Percentiles rank a stretch among this genome's conserved stretches.
Conservation (phyloP, 2,113 vertebrate genomes). For the human region DNA sequence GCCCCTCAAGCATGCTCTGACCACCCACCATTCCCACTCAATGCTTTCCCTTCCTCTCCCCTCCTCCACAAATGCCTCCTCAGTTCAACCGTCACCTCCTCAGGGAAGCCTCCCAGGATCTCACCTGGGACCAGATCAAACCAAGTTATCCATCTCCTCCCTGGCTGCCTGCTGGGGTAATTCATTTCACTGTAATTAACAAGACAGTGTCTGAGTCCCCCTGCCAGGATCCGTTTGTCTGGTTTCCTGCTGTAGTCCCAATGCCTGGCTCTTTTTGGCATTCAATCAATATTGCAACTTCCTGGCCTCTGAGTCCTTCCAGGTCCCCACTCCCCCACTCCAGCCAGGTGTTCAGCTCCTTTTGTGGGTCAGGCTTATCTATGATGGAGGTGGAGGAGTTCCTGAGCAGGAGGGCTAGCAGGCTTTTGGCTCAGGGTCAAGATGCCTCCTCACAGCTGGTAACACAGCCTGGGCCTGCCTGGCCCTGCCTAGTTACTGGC, state of each 20-base stretch:
- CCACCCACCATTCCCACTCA: not conserved
- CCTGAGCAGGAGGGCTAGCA: not conserved
- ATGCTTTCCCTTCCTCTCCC: not conserved
- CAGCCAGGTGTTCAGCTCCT: not conserved
- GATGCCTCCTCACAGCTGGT: not conserved
- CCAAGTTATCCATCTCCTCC: not conserved
- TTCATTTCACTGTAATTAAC: not conserved
- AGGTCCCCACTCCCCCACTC: too few relatives aligned
- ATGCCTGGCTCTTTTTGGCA: not conserved
- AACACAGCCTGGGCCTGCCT: too few relatives aligned
- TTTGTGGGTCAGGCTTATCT: not conserved
- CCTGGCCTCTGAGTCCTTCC: not conserved
- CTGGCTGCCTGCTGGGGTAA: not conserved
- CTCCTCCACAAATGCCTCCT: not conserved
- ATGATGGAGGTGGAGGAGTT: not conserved
- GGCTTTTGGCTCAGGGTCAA: not conserved
- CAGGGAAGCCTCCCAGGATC: not conserved
- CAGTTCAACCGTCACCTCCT: not conserved
- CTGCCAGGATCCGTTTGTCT: not conserved
- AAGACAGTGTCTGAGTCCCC: not conserved
- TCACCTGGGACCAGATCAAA: not conserved
- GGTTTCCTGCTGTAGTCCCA: not conserved
- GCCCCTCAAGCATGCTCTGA: not conserved
- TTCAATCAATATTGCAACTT: not conserved
- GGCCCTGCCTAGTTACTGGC: not conserved